phyloP scores from a whole-genome alignment of 2,888 invertebrate species.

The Furcula furcula region DNA sequence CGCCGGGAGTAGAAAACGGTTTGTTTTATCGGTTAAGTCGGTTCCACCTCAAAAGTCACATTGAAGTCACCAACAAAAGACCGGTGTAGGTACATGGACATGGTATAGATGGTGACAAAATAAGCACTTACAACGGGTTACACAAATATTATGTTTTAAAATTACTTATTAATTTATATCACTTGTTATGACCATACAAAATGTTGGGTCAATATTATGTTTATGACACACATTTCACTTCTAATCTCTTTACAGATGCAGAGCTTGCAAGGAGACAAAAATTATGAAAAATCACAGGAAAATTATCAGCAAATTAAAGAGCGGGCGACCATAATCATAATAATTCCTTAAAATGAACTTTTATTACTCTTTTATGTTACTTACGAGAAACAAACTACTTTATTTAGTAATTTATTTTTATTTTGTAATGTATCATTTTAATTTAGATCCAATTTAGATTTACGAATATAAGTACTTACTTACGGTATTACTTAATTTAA shows the following conservation, averaged over 20 bases:
- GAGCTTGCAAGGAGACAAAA: slow-evolving; percentile 26
- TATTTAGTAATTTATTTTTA: slow-evolving; percentile 6
- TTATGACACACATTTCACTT: not conserved
- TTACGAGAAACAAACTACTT: not conserved
- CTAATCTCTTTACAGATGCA: slow-evolving; percentile 25
- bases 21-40: no score
- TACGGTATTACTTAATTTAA: slow-evolving; percentile 5
- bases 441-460: slow-evolving; percentile 8
- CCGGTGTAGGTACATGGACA: no score
- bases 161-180: no score
- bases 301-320: slow-evolving; percentile 13
- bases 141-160: no score
- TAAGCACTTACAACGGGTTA: no score
- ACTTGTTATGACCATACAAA: no score
- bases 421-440: slow-evolving; percentile 2
- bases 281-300: slow-evolving; percentile 19
- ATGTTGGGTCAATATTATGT: no score
- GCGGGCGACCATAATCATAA: not conserved
- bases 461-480: no score
- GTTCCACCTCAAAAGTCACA: no score
- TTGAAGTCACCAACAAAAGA: no score
- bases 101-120: no score
- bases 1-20: no score
- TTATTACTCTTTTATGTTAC: not conserved
- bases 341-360: not conserved